Evolutionary conservation across 1,140 invertebrate species (phyloP).

Genomic region (Araneus ventricosus): DNA sequence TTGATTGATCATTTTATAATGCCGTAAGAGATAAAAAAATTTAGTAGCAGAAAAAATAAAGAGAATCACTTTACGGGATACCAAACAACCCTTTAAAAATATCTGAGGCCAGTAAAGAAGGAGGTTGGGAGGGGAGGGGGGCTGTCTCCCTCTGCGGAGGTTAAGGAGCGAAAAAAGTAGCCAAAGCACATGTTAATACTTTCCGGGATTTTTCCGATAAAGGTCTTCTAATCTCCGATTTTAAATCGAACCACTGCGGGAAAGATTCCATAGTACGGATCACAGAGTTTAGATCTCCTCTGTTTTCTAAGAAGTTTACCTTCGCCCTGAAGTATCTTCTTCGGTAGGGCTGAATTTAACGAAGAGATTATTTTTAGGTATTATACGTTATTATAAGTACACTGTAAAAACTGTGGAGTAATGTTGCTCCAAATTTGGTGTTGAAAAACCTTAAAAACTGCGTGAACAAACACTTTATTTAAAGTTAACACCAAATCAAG

Average conservation of each 20-base stretch:
- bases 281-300: background rate
- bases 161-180: conserved; percentile 45
- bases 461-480: too few relatives aligned
- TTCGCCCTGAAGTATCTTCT: background rate
- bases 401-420: too few relatives aligned
- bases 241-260: conserved; percentile 65
- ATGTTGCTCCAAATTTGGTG: too few relatives aligned
- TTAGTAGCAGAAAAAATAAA: background rate
- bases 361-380: too few relatives aligned
- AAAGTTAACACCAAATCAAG: too few relatives aligned
- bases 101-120: conserved; percentile 8
- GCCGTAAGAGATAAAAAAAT: conserved; percentile 15
- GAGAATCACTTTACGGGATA: conserved; percentile 66
- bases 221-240: conserved; percentile 63
- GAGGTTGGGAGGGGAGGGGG: background rate
- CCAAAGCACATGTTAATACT: conserved; percentile 71
- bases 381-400: too few relatives aligned
- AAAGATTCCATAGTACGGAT: conserved; percentile 33
- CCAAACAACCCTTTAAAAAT: conserved; percentile 66
- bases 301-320: background rate
- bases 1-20: conserved; percentile 69
- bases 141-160: conserved; percentile 3
- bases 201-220: conserved; percentile 71
- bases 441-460: too few relatives aligned
- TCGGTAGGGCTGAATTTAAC: too few relatives aligned